These are phyloP conservation scores for Aphelenchoides avenae DNA, from an alignment of 1,140 invertebrate species.

Conservation along the genomic window DNA sequence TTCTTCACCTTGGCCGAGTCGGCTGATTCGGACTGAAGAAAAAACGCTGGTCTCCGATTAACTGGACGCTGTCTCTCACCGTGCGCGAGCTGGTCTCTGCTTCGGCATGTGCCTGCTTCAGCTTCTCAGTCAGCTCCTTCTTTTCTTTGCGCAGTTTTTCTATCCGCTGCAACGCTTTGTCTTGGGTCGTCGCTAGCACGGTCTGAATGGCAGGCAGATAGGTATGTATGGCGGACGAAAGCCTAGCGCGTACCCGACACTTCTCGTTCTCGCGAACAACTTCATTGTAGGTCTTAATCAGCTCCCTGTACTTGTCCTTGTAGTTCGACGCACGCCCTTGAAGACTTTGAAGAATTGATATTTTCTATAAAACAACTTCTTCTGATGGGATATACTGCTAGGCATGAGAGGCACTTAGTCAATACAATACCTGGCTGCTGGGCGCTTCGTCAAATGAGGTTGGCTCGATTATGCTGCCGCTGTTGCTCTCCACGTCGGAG, in stretches of 20 bases:
- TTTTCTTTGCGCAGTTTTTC: constrained; percentile 40
- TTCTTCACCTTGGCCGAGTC: constrained; percentile 27
- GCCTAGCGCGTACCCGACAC: constrained; percentile 19
- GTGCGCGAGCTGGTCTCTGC: too few relatives aligned
- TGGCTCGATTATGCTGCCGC: constrained; percentile 9
- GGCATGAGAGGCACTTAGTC: background rate
- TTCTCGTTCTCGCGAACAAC: constrained; percentile 48
- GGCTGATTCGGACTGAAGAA: background rate
- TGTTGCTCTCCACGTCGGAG: constrained; percentile 31
- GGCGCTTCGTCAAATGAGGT: constrained; percentile 21
- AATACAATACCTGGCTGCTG: constrained; percentile 17
- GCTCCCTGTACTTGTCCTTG: constrained; percentile 44
- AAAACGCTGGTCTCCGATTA: background rate
- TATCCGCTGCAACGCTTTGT: constrained; percentile 43
- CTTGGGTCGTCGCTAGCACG: constrained; percentile 41
- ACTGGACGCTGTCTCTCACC: too few relatives aligned
- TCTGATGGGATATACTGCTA: background rate
- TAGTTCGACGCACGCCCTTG: constrained; percentile 35
- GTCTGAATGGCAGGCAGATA: constrained; percentile 39
- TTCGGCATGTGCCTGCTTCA: constrained; percentile 18
- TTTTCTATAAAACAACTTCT: constrained; percentile 11
- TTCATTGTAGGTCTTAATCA: constrained; percentile 39
- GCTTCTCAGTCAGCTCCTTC: constrained; percentile 13
- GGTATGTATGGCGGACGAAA: background rate
- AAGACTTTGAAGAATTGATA: constrained; percentile 26